Evolutionary conservation across 2,113 vertebrate genomes (phyloP).

Genomic region (Tretioscincus oriximinensis): DNA sequence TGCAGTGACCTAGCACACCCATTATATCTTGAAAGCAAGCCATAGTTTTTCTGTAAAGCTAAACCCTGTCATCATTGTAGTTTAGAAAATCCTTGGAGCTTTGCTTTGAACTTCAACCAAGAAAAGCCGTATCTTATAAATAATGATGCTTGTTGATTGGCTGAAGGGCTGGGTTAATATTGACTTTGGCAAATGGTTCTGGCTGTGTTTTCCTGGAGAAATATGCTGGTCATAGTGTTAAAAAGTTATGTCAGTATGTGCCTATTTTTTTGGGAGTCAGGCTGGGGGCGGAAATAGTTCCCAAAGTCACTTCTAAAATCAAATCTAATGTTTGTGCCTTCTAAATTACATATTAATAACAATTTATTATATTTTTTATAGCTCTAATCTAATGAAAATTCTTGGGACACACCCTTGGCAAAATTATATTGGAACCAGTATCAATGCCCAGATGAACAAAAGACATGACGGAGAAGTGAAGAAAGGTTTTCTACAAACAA

Average conservation of each 20-base stretch:
- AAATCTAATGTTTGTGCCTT: slow-evolving; percentile 70
- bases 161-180: slow-evolving; percentile 82
- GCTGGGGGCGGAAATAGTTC: slow-evolving; percentile 72
- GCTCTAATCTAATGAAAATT: neutral
- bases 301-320: slow-evolving; percentile 80
- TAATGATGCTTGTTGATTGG: slow-evolving; percentile 95
- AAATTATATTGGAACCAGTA: neutral
- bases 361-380: neutral
- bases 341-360: slow-evolving; percentile 64
- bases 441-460: neutral
- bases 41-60: slow-evolving; percentile 77
- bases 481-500: too few species aligned
- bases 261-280: slow-evolving; percentile 80
- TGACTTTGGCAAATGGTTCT: slow-evolving; percentile 81
- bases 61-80: slow-evolving; percentile 74
- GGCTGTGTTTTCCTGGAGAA: slow-evolving; percentile 72
- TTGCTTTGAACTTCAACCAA: slow-evolving; percentile 92
- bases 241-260: slow-evolving; percentile 89
- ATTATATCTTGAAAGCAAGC: slow-evolving; percentile 56
- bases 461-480: too few species aligned
- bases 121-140: slow-evolving; percentile 95
- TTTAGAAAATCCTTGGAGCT: slow-evolving; percentile 79
- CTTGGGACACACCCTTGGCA: neutral
- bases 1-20: slow-evolving; percentile 62
- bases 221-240: slow-evolving; percentile 82